phyloP scores from a whole-genome alignment of 2,888 invertebrate species.

The Acanthosepion lycidas region DNA sequence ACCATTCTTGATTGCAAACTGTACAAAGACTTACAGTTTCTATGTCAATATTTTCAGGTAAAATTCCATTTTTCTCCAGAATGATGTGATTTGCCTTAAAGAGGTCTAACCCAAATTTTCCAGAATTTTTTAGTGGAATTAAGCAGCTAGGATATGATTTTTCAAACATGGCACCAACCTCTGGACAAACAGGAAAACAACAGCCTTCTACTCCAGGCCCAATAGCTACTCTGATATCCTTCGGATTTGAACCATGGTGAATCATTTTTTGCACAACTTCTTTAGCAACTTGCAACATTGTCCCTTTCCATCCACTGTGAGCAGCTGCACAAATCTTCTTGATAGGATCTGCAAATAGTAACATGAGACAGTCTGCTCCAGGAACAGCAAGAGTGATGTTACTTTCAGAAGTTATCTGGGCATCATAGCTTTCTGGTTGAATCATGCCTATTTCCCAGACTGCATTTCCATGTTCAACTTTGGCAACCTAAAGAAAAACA shows the following conservation, averaged over 20 bases:
- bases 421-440: conserved; percentile 55
- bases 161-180: conserved; percentile 51
- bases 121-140: conserved; percentile 45
- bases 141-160: conserved; percentile 54
- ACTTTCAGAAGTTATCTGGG: conserved; percentile 53
- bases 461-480: conserved; percentile 55
- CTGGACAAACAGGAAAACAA: conserved; percentile 53
- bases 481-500: conserved; percentile 17
- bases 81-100: conserved; percentile 56
- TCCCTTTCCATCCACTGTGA: conserved; percentile 62
- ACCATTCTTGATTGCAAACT: conserved; percentile 54
- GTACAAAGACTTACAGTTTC: conserved; percentile 55
- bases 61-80: conserved; percentile 56
- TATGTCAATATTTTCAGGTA: conserved; percentile 57
- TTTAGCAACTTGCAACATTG: conserved; percentile 53
- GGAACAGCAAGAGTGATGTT: conserved; percentile 59
- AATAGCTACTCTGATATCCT: conserved; percentile 58
- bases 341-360: conserved; percentile 60
- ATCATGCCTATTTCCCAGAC: conserved; percentile 56
- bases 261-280: conserved; percentile 56
- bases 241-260: conserved; percentile 51
- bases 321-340: conserved; percentile 57
- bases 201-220: conserved; percentile 56
- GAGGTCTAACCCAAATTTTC: conserved; percentile 53
- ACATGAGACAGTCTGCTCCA: conserved; percentile 60